These are phyloP conservation scores for Parelbella ahira DNA, from an alignment of 2,888 invertebrate genomes.

Conservation along the genomic window DNA sequence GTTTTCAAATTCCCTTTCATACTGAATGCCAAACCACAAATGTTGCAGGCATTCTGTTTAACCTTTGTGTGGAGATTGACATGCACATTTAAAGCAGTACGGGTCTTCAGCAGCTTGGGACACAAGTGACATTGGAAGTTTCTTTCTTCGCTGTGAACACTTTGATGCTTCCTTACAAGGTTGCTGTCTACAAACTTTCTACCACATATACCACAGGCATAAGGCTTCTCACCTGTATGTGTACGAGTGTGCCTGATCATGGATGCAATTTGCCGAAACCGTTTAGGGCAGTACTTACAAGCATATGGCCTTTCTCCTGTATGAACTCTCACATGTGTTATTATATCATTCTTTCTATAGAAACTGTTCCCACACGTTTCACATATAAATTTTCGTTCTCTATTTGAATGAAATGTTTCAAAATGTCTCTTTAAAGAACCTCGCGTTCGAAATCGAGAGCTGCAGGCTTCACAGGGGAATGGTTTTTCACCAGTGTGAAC, in stretches of 20 bases:
- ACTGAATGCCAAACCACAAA: constrained; percentile 72
- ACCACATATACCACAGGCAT: constrained; percentile 54
- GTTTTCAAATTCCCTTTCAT: constrained; percentile 78
- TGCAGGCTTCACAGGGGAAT: constrained; percentile 51
- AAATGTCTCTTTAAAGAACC: constrained; percentile 59
- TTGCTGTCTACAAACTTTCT: constrained; percentile 58
- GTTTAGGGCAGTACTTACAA: constrained; percentile 56
- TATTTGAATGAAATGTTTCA: constrained; percentile 46
- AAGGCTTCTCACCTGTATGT: constrained; percentile 71
- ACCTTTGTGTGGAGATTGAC: constrained; percentile 61
- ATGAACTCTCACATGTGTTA: constrained; percentile 62
- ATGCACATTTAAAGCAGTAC: constrained; percentile 73
- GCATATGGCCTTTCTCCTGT: constrained; percentile 62
- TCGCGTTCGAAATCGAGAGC: constrained; percentile 50
- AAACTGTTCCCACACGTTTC: constrained; percentile 70
- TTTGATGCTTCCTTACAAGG: constrained; percentile 55
- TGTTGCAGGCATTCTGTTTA: constrained; percentile 63
- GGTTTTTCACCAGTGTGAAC: constrained; percentile 70
- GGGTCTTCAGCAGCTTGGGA: constrained; percentile 71
- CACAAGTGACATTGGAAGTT: constrained; percentile 79
- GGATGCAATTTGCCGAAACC: constrained; percentile 61
- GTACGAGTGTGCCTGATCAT: constrained; percentile 62
- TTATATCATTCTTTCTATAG: constrained; percentile 59
- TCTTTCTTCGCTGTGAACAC: constrained; percentile 70
- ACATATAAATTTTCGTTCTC: constrained; percentile 62